Evolutionary conservation across 2,888 invertebrate genomes (phyloP).

Genomic region (Apamea anceps): DNA sequence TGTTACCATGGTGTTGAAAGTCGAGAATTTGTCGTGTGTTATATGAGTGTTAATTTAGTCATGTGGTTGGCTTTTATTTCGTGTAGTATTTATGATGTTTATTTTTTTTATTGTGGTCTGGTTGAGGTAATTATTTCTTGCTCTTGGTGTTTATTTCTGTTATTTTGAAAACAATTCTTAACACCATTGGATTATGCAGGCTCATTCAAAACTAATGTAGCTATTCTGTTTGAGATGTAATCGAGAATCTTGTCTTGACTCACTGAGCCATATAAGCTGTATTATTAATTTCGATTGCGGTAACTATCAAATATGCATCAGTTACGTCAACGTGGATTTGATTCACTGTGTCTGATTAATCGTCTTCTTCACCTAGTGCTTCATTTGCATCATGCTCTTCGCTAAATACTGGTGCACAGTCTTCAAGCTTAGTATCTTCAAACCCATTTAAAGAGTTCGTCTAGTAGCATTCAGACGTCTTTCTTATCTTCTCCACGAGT

Average conservation of each 20-base stretch:
- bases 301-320: background rate
- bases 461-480: constrained; percentile 4
- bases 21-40: constrained; percentile 44
- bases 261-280: too few relatives aligned
- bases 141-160: background rate
- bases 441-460: constrained; percentile 29
- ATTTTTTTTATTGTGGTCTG: constrained; percentile 14
- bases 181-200: background rate
- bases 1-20: constrained; percentile 57
- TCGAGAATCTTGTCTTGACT: background rate
- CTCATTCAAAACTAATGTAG: background rate
- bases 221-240: background rate
- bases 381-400: background rate
- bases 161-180: background rate
- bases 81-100: background rate
- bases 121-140: background rate
- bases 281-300: background rate
- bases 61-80: constrained; percentile 20
- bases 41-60: constrained; percentile 38
- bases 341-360: background rate
- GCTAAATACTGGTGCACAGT: background rate
- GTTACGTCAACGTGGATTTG: background rate
- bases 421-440: constrained; percentile 6
- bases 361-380: background rate
- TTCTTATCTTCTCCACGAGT: constrained; percentile 46